Evolutionary conservation across 2,113 vertebrate species (phyloP).

Genomic region (Stegostoma tigrinum): DNA sequence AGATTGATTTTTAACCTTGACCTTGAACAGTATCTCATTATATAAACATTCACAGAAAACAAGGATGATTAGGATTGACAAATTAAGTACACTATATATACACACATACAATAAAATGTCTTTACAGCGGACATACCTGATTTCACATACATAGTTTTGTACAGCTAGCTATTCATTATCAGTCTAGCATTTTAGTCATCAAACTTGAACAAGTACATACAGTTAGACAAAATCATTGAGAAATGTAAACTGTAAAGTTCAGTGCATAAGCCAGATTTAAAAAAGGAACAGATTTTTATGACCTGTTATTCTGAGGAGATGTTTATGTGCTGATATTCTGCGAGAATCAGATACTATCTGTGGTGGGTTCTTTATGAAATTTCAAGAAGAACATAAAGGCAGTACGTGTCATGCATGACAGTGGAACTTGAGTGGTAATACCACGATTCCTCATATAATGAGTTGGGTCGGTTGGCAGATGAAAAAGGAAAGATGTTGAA

Average conservation of each 20-base stretch:
- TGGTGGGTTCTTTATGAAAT: neutral
- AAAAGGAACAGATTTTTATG: neutral
- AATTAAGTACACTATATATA: neutral
- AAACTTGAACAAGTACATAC: neutral
- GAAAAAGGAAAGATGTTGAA: neutral
- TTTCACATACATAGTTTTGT: neutral
- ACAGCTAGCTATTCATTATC: neutral
- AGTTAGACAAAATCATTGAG: conserved; percentile 4
- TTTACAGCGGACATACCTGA: neutral
- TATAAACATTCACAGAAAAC: neutral
- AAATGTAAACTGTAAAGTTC: neutral
- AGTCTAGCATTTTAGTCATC: neutral
- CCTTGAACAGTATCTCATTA: neutral
- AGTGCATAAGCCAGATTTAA: neutral
- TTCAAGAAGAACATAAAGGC: conserved; percentile 11
- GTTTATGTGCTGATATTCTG: neutral
- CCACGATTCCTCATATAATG: neutral
- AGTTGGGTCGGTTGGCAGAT: neutral
- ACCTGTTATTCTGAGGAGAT: neutral
- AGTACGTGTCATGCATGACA: neutral
- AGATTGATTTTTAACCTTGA: neutral
- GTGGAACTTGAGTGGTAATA: neutral
- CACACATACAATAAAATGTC: neutral
- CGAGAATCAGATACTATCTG: neutral
- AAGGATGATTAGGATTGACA: neutral